Evolutionary conservation across 1,140 invertebrate genomes (phyloP).

Genomic region (Octopus bimaculoides): DNA sequence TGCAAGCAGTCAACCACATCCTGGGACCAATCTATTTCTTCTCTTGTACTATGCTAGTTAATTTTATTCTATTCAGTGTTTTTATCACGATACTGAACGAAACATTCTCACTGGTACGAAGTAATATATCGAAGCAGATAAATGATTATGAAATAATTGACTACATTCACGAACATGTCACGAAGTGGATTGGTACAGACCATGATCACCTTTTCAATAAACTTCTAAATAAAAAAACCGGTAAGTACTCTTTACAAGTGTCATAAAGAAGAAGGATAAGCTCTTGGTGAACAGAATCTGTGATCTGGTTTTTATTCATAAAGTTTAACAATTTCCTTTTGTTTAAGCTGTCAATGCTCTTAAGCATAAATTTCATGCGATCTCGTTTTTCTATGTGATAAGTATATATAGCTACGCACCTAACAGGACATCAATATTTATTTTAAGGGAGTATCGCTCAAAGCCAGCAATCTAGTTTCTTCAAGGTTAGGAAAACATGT

Average conservation of each 20-base stretch:
- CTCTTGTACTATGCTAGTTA: constrained; percentile 58
- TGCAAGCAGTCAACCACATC: constrained; percentile 30
- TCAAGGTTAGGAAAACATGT: no score
- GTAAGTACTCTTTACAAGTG: constrained; percentile 18
- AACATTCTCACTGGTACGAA: constrained; percentile 53
- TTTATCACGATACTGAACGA: constrained; percentile 63
- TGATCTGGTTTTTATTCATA: not conserved
- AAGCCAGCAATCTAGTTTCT: no score
- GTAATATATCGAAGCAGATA: constrained; percentile 63
- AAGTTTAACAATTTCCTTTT: constrained; percentile 11
- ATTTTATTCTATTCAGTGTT: constrained; percentile 62
- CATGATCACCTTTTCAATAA: constrained; percentile 24
- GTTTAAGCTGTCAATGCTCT: constrained; percentile 11
- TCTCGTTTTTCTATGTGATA: no score
- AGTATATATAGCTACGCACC: no score
- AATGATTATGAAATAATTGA: constrained; percentile 66
- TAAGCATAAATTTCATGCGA: not conserved
- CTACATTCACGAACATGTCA: constrained; percentile 58
- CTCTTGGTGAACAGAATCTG: no score
- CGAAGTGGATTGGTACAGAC: constrained; percentile 28
- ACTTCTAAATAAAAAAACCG: constrained; percentile 24
- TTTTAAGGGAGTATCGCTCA: no score
- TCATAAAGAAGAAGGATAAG: no score
- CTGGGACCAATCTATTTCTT: constrained; percentile 59
- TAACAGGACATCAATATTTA: no score